A percentile compares a stretch with the other conserved stretches of the same genome.
Conservation (phyloP, 2,888 invertebrate species). For the Ectemnius continuus region DNA sequence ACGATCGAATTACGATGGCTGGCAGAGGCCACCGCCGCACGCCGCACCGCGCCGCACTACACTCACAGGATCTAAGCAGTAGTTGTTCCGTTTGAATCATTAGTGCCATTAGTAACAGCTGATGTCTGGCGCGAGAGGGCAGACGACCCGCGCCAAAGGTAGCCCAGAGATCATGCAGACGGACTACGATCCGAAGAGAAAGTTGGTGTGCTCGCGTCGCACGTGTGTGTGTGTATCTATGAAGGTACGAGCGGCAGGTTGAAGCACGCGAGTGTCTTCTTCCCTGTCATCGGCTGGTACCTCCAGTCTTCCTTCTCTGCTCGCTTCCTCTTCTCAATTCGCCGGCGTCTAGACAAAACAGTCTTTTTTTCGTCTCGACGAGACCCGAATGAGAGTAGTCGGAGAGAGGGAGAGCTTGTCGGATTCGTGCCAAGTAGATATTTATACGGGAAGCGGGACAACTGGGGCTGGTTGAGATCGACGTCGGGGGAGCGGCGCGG, state of each 20-base stretch:
- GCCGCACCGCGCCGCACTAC: too few species aligned
- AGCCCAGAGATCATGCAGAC: not conserved
- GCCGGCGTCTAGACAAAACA: constrained; percentile 56
- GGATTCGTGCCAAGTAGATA: constrained; percentile 58
- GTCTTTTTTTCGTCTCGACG: constrained; percentile 26
- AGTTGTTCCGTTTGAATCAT: constrained; percentile 35
- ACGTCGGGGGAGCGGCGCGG: constrained; percentile 10
- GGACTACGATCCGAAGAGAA: not conserved
- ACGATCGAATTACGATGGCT: constrained; percentile 1
- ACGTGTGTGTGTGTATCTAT: not conserved
- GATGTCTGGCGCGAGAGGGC: constrained; percentile 31
- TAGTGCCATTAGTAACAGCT: constrained; percentile 50
- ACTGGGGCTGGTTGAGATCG: constrained; percentile 12
- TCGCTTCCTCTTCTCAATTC: constrained; percentile 42
- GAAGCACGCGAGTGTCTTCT: constrained; percentile 36
- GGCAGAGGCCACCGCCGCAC: not conserved
- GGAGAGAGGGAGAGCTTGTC: constrained; percentile 37
- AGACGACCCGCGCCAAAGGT: constrained; percentile 37
- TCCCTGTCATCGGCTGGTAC: not conserved
- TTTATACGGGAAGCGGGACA: constrained; percentile 50
- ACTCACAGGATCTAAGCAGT: not conserved
- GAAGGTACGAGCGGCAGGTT: constrained; percentile 24
- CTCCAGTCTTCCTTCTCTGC: constrained; percentile 16
- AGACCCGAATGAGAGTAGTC: constrained; percentile 21
- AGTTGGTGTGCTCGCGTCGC: not conserved